These are phyloP conservation scores for Gonocerus acuteangulatus DNA, from an alignment of 2,888 invertebrate species.

Conservation along the genomic window DNA sequence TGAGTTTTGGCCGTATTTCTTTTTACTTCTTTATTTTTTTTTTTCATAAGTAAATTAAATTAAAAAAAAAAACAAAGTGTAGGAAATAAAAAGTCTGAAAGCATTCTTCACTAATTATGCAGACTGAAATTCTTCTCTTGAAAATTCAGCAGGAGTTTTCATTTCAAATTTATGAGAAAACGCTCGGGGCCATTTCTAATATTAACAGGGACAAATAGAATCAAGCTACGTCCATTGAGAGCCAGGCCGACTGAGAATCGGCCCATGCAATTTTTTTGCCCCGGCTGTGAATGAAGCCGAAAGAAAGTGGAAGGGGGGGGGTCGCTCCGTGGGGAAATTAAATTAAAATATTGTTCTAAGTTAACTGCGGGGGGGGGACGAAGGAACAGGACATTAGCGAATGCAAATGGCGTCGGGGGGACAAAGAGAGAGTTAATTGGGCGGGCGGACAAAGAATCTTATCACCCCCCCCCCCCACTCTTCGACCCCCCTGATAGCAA, in stretches of 20 bases:
- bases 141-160: no score
- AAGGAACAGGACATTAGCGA: conserved; percentile 24
- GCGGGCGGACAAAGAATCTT: conserved; percentile 33
- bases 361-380: conserved; percentile 2
- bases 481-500: neutral
- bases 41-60: no score
- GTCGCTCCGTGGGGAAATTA: conserved; percentile 8
- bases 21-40: no score
- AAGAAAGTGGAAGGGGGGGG: conserved; percentile 9
- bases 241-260: neutral
- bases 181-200: no score
- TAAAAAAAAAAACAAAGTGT: no score
- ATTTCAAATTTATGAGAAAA: no score
- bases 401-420: conserved; percentile 30
- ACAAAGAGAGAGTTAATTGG: conserved; percentile 30
- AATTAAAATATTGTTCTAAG: conserved; percentile 32
- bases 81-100: no score
- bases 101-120: no score
- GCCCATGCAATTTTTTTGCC: neutral
- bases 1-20: no score
- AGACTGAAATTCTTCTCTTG: no score
- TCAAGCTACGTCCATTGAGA: neutral
- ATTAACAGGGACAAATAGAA: no score
- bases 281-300: neutral
- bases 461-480: conserved; percentile 22